Conservation (phyloP, 1,140 invertebrate genomes). For the Vollenhovia emeryi region DNA sequence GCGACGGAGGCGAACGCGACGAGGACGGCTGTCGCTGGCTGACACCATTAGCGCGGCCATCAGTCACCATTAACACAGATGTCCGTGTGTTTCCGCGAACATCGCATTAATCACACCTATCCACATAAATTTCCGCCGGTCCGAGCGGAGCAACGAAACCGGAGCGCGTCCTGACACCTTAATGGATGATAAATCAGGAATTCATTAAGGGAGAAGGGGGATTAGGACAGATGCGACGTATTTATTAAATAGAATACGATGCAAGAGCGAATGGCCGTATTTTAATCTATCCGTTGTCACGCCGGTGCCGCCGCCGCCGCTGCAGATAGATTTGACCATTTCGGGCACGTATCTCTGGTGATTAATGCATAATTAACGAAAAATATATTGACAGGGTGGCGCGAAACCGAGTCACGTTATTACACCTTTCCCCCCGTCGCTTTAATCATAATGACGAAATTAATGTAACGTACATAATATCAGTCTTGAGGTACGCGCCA, state of each 20-base stretch:
- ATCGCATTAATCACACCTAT: constrained; percentile 80
- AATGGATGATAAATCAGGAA: constrained; percentile 80
- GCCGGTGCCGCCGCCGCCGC: not conserved
- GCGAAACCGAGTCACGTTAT: not conserved
- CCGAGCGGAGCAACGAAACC: constrained; percentile 73
- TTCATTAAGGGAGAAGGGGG: constrained; percentile 67
- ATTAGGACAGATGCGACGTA: constrained; percentile 70
- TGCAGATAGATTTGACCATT: constrained; percentile 24
- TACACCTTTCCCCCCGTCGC: not conserved
- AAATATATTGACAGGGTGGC: not conserved
- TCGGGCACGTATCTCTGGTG: not conserved
- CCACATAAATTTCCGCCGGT: constrained; percentile 79
- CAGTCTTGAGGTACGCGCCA: not conserved
- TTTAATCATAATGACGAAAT: constrained; percentile 22
- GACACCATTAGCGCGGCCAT: constrained; percentile 80
- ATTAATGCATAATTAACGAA: constrained; percentile 33
- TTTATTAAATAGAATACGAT: constrained; percentile 74
- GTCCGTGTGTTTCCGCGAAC: constrained; percentile 78
- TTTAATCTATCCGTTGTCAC: constrained; percentile 64
- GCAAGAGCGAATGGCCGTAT: constrained; percentile 65
- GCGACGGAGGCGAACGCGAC: constrained; percentile 69
- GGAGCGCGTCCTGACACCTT: constrained; percentile 75
- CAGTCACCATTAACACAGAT: constrained; percentile 83
- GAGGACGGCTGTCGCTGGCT: constrained; percentile 73
- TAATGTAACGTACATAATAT: not conserved